phyloP scores from a whole-genome alignment of 2,888 invertebrate genomes.

The Drosophila subquinaria region DNA sequence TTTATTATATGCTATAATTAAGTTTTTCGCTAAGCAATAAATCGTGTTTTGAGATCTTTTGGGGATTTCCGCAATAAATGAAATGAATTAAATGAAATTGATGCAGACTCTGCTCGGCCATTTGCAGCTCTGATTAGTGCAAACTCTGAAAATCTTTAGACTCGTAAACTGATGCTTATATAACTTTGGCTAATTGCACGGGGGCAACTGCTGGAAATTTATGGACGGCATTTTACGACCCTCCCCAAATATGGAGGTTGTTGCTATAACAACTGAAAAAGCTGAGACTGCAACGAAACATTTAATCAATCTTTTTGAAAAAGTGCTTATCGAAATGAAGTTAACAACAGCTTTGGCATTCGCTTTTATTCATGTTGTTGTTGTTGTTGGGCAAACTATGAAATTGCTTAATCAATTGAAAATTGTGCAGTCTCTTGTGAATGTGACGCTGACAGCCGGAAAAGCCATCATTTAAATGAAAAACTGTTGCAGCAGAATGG shows the following conservation, averaged over 20 bases:
- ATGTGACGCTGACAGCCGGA: slow-evolving; percentile 68
- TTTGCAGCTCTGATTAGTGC: slow-evolving; percentile 23
- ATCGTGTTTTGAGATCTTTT: slow-evolving; percentile 1
- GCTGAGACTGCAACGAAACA: slow-evolving; percentile 1
- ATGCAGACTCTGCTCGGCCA: slow-evolving; percentile 3
- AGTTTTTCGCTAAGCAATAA: slow-evolving; percentile 14
- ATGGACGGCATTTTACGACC: slow-evolving; percentile 17
- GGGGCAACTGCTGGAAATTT: slow-evolving; percentile 20
- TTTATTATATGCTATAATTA: slow-evolving; percentile 10
- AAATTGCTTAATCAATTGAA: slow-evolving; percentile 80
- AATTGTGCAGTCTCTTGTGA: slow-evolving; percentile 70
- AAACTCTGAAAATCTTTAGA: slow-evolving; percentile 11
- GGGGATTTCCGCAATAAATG: slow-evolving; percentile 19
- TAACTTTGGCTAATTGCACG: slow-evolving; percentile 15
- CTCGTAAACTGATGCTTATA: not conserved
- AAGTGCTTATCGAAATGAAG: slow-evolving; percentile 43
- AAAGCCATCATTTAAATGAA: slow-evolving; percentile 65
- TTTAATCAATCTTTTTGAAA: slow-evolving; percentile 35
- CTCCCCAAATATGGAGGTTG: not conserved
- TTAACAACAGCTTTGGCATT: slow-evolving; percentile 23
- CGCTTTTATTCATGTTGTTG: slow-evolving; percentile 15
- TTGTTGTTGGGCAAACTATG: slow-evolving; percentile 39
- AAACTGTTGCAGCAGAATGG: slow-evolving; percentile 45
- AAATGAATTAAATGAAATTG: slow-evolving; percentile 31
- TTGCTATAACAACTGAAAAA: not conserved